Base-by-base conservation (phyloP, 2,888 invertebrate species). In the Gandaritis pyraliata region DNA sequence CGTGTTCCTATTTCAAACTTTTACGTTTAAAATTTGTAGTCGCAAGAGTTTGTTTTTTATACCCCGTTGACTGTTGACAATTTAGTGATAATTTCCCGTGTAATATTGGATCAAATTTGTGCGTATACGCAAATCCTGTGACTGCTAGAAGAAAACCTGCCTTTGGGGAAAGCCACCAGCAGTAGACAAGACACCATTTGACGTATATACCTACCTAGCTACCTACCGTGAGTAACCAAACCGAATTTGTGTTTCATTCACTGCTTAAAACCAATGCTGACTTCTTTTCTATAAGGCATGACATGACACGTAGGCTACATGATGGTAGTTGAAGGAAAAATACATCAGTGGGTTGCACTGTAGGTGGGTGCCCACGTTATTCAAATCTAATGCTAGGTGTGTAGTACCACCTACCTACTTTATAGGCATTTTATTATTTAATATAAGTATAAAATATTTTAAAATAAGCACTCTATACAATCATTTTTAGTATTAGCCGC, bases 281-380 rank as follows among this genome's bases (percentile, higher is more conserved):
- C 63, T 61, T 73, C 72, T 77, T 77, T 75, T 76, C 76, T 77
- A 71, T 78, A 74, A 74, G 76, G 82, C 48, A 45, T 86, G 86
- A 85, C 88, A 89, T 86, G 87, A 85, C 88, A 89, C 87, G 89
- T 88, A 88, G 85, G 81, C 81, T 85, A 85, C 78, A 50, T 33
- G 49, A 71, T 68, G 55, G 51, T 70, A 69, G 72, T 81, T 80
- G 79, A 82, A 80, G 75, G 77, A 85, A 85, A 86, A 83, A 83
- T 83, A 85, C 74, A 74, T 71, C 77, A 80, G 90, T 91, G 89
- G 91, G 90, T 75, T 81, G 87, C 69, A 66, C 72, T 82, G 88
- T 88, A 89, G 90, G 89, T 87, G 89, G 73, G 81, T 80, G 87
- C 90, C 90, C 89, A 90, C 90, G 90, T 90, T 83, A 77, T 78